Conservation (phyloP, 2,888 invertebrate genomes). For the Rhingia rostrata region DNA sequence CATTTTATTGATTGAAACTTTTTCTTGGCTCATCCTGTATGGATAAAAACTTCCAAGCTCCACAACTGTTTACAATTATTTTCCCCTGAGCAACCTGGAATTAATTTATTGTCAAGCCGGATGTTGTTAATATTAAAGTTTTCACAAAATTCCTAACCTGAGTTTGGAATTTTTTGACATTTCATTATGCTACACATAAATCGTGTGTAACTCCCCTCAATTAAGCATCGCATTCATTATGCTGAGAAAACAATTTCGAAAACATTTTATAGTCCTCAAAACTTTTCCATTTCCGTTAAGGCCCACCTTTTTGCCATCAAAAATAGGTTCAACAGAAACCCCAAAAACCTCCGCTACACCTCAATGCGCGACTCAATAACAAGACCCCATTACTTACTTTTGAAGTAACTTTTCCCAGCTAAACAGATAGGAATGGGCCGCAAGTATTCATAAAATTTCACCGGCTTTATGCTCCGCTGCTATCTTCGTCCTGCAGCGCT, state of each 20-base stretch:
- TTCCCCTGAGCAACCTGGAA: too few relatives aligned
- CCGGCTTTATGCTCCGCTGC: constrained; percentile 24
- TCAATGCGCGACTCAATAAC: constrained; percentile 22
- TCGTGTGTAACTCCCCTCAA: background rate
- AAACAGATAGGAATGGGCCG: constrained; percentile 29
- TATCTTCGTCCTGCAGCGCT: constrained; percentile 58
- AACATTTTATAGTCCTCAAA: constrained; percentile 22
- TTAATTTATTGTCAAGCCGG: too few relatives aligned
- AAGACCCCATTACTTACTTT: constrained; percentile 49
- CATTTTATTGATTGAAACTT: too few relatives aligned
- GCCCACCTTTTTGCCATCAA: constrained; percentile 28
- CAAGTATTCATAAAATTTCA: constrained; percentile 56
- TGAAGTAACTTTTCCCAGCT: constrained; percentile 11
- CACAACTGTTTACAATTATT: too few relatives aligned
- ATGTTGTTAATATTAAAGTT: too few relatives aligned
- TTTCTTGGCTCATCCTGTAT: too few relatives aligned
- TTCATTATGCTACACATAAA: background rate
- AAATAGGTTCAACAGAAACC: constrained; percentile 25
- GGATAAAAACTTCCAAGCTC: too few relatives aligned
- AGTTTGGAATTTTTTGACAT: background rate
- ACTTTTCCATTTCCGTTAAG: constrained; percentile 9
- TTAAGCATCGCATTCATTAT: background rate
- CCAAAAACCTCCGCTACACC: constrained; percentile 1
- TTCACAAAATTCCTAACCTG: too few relatives aligned
- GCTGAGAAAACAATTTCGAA: background rate